A percentile compares a stretch with the other conserved stretches of the same genome.
These are phyloP conservation scores for Odontamblyopus rebecca DNA, from an alignment of 2,797 vertebrate genomes.

Conservation along the genomic window DNA sequence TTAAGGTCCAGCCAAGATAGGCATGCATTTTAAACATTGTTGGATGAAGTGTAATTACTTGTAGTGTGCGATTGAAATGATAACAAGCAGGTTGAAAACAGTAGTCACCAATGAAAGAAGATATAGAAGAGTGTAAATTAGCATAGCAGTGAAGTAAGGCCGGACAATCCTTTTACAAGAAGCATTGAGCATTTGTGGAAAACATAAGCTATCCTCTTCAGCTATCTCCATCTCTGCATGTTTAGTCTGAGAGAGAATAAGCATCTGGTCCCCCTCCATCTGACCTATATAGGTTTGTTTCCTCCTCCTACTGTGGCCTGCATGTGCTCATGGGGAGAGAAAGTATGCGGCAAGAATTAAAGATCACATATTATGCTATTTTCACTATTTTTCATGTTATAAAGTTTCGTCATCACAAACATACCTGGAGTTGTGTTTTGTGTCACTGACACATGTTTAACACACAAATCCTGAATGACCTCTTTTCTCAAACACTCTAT, in stretches of 20 bases:
- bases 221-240: constrained; percentile 1
- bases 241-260: background rate
- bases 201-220: background rate
- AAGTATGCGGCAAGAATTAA: background rate
- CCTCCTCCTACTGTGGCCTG: background rate
- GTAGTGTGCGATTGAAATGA: constrained; percentile 2
- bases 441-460: too few species aligned
- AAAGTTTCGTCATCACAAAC: too few species aligned
- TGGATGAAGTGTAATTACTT: constrained; percentile 1
- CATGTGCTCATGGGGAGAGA: background rate
- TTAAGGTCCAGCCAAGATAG: background rate
- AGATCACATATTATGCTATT: background rate
- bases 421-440: too few species aligned
- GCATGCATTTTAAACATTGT: background rate
- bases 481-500: too few species aligned
- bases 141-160: background rate
- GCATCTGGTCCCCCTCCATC: background rate
- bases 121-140: background rate
- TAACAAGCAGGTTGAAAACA: background rate
- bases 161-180: constrained; percentile 9
- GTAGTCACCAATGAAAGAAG: background rate
- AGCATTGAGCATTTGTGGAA: constrained; percentile 5
- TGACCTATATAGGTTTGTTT: background rate
- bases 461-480: too few species aligned
- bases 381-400: too few species aligned